Base-by-base conservation (phyloP, 2,888 invertebrate species). In the Sclerodermus sp. region DNA sequence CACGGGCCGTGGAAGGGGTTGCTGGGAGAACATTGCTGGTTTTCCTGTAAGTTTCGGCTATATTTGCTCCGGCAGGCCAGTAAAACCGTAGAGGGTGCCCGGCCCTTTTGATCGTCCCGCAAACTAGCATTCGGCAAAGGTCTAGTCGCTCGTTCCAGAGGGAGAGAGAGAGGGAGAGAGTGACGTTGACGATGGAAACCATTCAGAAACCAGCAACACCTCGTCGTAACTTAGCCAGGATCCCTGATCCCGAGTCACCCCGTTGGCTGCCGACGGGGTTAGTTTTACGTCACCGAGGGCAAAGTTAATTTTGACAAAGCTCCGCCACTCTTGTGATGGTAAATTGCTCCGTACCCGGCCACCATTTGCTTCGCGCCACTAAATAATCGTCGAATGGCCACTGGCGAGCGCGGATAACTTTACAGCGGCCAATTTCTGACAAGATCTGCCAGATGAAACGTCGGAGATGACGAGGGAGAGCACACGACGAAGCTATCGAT, bases 281-380 rank as follows among this genome's bases (percentile, higher is more conserved):
- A 61, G 60, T 60, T 63, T 64, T 59, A 62, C 56, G 63, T 58
- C 62, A 51, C 41, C 57, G 46, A 47, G 56, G 55, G 53, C 53
- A 49, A 66, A 64, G 59, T 63, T 60, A 59, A 64, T 64, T 64
- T 62, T 57, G 49, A 57, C 60, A 48, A 42, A 37, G 47, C 40
- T 37, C 42, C 16, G 15, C 37, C 29, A 42, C 31, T 15, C 18
- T 37, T 45, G 40, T 31, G 36, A n/a, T 42, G 34, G 23, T 17
- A 49, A 32, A 45, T 49, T 29, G 23, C 40, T 4, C 14, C 34
- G 5, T 10, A 4, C n/a, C 34, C n/a, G 5, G 3, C 34, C 34
- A 4, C 3, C 12, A 23, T 23, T 23, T 23, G 3, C 23, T 8
- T n/a, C n/a, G n/a, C n/a, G n/a, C n/a, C n/a, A n/a, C n/a, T n/a